Base-by-base conservation (phyloP, 2,113 vertebrate genomes). In the Amphiprion percula region DNA sequence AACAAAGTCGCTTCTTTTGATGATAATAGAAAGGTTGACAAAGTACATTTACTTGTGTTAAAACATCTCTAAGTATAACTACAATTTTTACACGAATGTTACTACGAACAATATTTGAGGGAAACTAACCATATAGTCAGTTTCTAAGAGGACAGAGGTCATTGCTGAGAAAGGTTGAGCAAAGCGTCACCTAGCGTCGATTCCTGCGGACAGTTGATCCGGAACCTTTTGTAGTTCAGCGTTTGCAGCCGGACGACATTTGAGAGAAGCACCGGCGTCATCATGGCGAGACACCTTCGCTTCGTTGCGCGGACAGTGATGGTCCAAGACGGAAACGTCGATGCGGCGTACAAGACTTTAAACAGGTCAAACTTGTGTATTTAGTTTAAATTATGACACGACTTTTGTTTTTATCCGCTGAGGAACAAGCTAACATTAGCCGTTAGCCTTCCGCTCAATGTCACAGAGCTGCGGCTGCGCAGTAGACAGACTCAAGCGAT, bases 251-350 rank as follows among this genome's bases (percentile, higher is more conserved):
- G 93, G 66, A 10, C 6, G 1, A 0, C 0, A 1, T 15, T 80
- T 2, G 1, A 28, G 15, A 0, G 2, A 0, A 21, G 14, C 68
- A 65, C 77, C 2, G 21, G 2, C 1, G 0, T 55, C 46, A 60
- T 76, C 64, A 99, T 98, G 97, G 91, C 97, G 83, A 95, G 82
- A 7, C 97, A 99, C 44, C 89, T 96, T 68, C 97, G 95, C 19
- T 99, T 98, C 80, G 46, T 98, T 26, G 95, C 96, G 7, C 95
- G 97, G 73, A 98, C 97, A 0, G 96, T 98, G 63, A 97, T 98
- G 97, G 97, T 98, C 0, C 94, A 94, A 58, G 93, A 95, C 1
- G 94, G 95, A 5, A 93, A 97, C 23, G 88, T 98, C 39, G 96
- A 98, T 1, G 92, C 91, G 0, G 97, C 97, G 0, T 97, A 96